Percentiles rank a stretch among this genome's conserved stretches.
phyloP scores from a whole-genome alignment of 2,113 vertebrate species.

The Nycticorax nycticorax region DNA sequence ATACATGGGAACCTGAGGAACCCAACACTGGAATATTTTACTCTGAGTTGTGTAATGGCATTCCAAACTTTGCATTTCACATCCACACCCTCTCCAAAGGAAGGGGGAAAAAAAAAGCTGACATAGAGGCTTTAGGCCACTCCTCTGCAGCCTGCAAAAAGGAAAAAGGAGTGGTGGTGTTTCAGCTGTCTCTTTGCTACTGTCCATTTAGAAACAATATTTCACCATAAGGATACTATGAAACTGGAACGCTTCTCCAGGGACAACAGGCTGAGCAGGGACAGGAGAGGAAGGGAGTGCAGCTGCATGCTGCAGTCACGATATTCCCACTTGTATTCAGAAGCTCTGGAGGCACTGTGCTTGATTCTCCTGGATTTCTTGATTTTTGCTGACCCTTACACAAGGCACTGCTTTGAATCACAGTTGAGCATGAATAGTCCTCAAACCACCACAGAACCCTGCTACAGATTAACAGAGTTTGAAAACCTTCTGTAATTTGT shows the following conservation, averaged over 20 bases:
- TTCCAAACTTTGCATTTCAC: conserved; percentile 23
- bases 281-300: neutral
- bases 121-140: neutral
- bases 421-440: neutral
- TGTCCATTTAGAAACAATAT: neutral
- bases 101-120: neutral
- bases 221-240: neutral
- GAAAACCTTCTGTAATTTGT: neutral
- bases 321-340: neutral
- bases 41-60: neutral
- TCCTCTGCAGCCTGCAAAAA: neutral
- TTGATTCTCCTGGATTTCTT: neutral
- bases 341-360: neutral
- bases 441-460: neutral
- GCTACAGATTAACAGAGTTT: neutral
- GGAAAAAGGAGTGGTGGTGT: neutral
- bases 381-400: neutral
- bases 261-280: neutral
- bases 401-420: neutral
- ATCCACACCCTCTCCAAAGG: conserved; percentile 2
- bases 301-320: neutral
- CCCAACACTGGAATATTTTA: neutral
- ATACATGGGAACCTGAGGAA: conserved; percentile 3
- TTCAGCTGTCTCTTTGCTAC: neutral
- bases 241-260: neutral